Evolutionary conservation across 2,797 vertebrate species (phyloP).

Genomic region (Thripadectes ignobilis): DNA sequence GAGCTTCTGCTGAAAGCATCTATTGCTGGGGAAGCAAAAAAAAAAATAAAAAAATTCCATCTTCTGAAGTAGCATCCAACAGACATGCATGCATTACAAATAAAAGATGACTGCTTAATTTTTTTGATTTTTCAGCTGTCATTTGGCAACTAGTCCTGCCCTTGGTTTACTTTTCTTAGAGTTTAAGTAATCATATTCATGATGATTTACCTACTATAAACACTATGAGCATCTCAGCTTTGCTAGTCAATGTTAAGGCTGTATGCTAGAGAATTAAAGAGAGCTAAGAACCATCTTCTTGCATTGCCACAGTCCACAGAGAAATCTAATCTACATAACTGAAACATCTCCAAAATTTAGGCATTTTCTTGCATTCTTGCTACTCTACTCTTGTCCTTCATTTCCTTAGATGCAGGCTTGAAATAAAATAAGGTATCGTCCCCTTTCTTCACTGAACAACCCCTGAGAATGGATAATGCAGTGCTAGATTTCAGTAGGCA

Average conservation of each 20-base stretch:
- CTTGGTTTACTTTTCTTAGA: background rate
- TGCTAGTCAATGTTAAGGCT: background rate
- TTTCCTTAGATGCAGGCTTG: background rate
- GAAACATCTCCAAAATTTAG: background rate
- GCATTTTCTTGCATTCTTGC: background rate
- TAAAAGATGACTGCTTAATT: background rate
- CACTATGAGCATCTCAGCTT: background rate
- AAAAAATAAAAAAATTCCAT: background rate
- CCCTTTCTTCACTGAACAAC: background rate
- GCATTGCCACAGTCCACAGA: background rate
- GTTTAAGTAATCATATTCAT: background rate
- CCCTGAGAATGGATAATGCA: background rate
- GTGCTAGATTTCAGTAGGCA: background rate
- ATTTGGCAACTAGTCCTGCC: background rate
- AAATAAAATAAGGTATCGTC: background rate
- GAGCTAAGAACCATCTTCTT: background rate
- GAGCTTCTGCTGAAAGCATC: slow-evolving; percentile 24
- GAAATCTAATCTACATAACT: background rate
- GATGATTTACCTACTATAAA: background rate
- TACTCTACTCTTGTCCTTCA: background rate
- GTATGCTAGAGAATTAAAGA: background rate
- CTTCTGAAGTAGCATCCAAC: background rate
- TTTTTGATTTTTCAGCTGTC: background rate
- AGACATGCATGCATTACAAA: background rate
- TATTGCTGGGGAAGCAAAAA: background rate